Evolutionary conservation across 2,113 vertebrate species (phyloP), one percentile per base, ranked within the genome.

Genomic region (Ornithorhynchus anatinus): DNA sequence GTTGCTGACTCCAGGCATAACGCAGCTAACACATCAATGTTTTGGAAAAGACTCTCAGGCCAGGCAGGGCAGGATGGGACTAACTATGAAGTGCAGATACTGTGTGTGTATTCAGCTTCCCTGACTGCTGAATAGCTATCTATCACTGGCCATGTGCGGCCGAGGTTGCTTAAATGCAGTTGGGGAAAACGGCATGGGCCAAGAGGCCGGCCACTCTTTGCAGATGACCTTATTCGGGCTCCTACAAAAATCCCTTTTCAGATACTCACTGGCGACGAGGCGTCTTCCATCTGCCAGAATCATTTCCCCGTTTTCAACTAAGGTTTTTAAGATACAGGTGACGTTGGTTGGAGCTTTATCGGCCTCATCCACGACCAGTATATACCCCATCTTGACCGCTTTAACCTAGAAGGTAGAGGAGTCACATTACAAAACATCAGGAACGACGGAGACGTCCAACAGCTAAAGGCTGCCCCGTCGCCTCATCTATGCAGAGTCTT

Each of bases 291-390:
- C 97, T 7, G 98, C 95, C 59, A 99, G 91, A 80, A 99, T 96
- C 97, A 99, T 99, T 89, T 98, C 97, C 35, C 97, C 97, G 45
- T 94, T 98, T 92, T 99, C 98, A 70, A 99, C 97, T 62, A 99
- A 92, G 47, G 97, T 96, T 93, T 99, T 99, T 54, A 99, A 95
- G 88, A 99, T 91, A 86, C 98, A 99, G 63, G 97, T 99, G 72
- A 99, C 98, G 53, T 99, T 98, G 20, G 97, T 99, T 37, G 98
- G 98, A 38, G 98, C 97, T 89, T 99, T 99, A 91, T 99, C 97
- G 0, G 97, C 98, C 58, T 99, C 97, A 58, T 99, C 98, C 5
- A 99, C 95, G 61, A 99, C 96, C 51, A 99, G 86, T 69, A 98
- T 86, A 75, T 97, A 95, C 20, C 98, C 98, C 0, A 91, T 81